Evolutionary conservation across 2,888 invertebrate genomes (phyloP).

Genomic region (Drosophila hamatofila): DNA sequence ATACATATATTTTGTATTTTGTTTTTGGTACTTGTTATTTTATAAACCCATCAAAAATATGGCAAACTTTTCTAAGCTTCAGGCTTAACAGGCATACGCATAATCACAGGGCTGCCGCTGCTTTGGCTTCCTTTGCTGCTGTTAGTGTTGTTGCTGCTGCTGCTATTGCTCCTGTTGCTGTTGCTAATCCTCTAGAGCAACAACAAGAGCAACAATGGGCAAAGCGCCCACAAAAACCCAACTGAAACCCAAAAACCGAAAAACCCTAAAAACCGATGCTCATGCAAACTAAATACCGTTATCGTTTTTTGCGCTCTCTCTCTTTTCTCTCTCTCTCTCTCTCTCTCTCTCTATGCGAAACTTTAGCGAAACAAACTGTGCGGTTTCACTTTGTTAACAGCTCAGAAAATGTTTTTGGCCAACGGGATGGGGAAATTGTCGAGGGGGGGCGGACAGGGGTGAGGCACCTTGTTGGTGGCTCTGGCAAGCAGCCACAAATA

Average conservation of each 20-base stretch:
- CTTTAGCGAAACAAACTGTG: conserved; percentile 76
- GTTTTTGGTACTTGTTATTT: conserved; percentile 15
- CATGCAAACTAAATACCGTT: conserved; percentile 79
- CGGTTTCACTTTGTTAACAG: conserved; percentile 82
- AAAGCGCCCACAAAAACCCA: conserved; percentile 63
- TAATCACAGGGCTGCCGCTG: conserved; percentile 46
- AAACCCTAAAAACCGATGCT: conserved; percentile 73
- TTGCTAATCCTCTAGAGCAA: conserved; percentile 46
- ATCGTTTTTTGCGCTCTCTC: conserved; percentile 55
- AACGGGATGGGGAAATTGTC: not conserved
- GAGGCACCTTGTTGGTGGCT: not conserved
- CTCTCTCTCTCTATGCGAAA: conserved; percentile 17
- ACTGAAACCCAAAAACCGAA: conserved; percentile 36
- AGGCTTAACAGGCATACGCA: conserved; percentile 60
- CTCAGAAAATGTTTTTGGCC: conserved; percentile 71
- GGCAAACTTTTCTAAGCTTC: conserved; percentile 60
- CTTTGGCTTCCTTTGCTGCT: conserved; percentile 1
- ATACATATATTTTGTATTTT: not conserved
- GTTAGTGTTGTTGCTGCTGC: not conserved
- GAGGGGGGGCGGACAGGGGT: not conserved
- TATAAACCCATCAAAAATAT: conserved; percentile 56
- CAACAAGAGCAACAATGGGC: conserved; percentile 17
- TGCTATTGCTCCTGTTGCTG: conserved; percentile 11
- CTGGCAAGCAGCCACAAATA: conserved; percentile 65
- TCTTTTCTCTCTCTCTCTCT: not conserved